Base-by-base conservation (phyloP, 2,888 invertebrate genomes). In the Macaria liturata region DNA sequence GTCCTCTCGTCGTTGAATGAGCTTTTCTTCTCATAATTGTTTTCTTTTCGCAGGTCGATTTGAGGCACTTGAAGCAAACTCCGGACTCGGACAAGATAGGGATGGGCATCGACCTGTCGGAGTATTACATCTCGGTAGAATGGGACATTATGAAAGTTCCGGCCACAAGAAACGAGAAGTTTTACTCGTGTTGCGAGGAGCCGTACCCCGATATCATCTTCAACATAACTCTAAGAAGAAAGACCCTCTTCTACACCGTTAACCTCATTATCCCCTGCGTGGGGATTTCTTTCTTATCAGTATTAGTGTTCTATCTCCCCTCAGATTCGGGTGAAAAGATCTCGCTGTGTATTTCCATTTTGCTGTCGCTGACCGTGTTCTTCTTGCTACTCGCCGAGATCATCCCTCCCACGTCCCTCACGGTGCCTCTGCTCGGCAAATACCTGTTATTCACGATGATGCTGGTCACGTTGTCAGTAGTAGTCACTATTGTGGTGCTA, bases 281-380 rank as follows among this genome's bases (percentile, higher is more conserved):
- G 65, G 98, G 98, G 68, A 98, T 99, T 81, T 98, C 98, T 62
- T 98, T 98, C 88, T 94, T 99, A 66, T 98, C 98, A 70, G 98
- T 99, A 61, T 93, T 99, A 65, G 99, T 99, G 66, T 99, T 99
- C 92, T 99, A 99, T 88, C 93, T 99, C 74, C 99, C 99, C 61
- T 98, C 98, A 68, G 98, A 99, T 91, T 98, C 98, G 52, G 99
- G 99, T 69, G 99, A 99, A 91, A 99, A 99, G 88, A 98, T 99
- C 74, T 98, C 98, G 64, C 95, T 99, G 67, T 98, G 98, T 86
- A 98, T 98, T 79, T 98, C 97, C 68, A 98, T 98, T 83, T 93
- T 98, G 64, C 95, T 98, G 56, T 98, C 98, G 71, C 93, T 98
- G 80, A 98, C 98, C 78, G 98, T 98, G 93, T 98, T 98, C 93